Base-by-base conservation (phyloP, 2,113 vertebrate genomes). In the Corythornis madagascariensis region DNA sequence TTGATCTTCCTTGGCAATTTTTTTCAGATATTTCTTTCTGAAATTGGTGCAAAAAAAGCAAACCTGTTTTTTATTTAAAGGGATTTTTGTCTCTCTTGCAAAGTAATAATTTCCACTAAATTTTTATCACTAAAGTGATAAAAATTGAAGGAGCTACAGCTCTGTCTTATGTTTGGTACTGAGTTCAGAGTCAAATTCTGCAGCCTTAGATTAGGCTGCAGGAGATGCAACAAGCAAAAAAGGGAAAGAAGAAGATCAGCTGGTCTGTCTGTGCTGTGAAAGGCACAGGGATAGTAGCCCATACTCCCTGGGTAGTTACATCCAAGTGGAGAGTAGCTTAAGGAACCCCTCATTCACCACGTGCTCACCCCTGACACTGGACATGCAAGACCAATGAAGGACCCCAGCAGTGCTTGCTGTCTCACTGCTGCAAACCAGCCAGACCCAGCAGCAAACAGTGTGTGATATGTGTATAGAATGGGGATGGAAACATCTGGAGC, bases 1-100 rank as follows among this genome's bases (percentile, higher is more conserved):
- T 84, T 38, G 1, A 45, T 50, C 14, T 92, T 40, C 33, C 59
- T 76, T 29, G 59, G 13, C 53, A 79, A 40, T 87, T 93, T 93
- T 42, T 88, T 94, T 57, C 13, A 75, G 31, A 65, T 85, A 80
- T 91, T 14, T 83, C 40, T 26, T 50, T 85, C 83, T 77, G 69
- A 88, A 88, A 69, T 48, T 48, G 55, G 33, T 63, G 22, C 42
- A 87, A 65, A 60, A 89, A 33, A 69, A 61, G 38, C 55, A 66
- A 55, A 78, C 3, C 13, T 40, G 1, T 74, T 60, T 81, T 77
- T 91, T 90, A 56, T 88, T 91, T 91, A 64, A 89, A 70, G 15
- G 15, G 7, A 48, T 67, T 92, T 88, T 83, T 89, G 29, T 85
- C 55, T 64, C 59, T 81, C 35, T 92, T 63, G 47, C 12, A 40